A percentile compares a stretch with the other conserved stretches of the same genome.
Evolutionary conservation across 1,140 invertebrate species (phyloP).

Genomic region (Penaeus indicus): DNA sequence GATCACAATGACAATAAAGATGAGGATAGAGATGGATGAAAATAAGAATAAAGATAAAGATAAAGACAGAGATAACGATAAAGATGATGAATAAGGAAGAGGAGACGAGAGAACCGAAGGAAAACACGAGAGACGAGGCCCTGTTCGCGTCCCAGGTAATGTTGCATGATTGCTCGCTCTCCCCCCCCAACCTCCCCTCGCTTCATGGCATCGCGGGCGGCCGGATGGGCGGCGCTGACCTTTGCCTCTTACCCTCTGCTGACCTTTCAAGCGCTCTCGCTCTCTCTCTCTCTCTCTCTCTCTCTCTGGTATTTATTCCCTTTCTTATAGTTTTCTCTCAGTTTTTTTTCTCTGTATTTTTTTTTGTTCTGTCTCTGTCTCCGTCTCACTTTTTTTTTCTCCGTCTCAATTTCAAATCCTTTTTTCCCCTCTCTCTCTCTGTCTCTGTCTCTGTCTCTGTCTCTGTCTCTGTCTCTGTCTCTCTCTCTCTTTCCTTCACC

Average conservation of each 20-base stretch:
- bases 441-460: neutral
- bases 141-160: no score
- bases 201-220: no score
- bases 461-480: constrained; percentile 19
- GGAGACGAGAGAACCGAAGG: neutral
- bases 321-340: neutral
- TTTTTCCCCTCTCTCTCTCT: constrained; percentile 1
- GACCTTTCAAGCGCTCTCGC: neutral
- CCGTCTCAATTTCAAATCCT: neutral
- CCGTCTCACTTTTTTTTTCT: neutral
- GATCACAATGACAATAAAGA: neutral
- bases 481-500: neutral
- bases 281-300: neutral
- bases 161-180: no score
- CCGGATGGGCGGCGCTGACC: neutral
- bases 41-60: neutral
- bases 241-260: neutral
- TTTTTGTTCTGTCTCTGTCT: neutral
- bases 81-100: neutral
- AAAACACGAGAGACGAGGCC: neutral
- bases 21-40: neutral
- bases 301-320: neutral
- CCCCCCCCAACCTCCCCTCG: no score
- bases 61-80: neutral
- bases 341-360: neutral